Evolutionary conservation across 1,140 invertebrate species (phyloP), one percentile per base, ranked within the genome.

Genomic region (Panagrolaimus sp.): DNA sequence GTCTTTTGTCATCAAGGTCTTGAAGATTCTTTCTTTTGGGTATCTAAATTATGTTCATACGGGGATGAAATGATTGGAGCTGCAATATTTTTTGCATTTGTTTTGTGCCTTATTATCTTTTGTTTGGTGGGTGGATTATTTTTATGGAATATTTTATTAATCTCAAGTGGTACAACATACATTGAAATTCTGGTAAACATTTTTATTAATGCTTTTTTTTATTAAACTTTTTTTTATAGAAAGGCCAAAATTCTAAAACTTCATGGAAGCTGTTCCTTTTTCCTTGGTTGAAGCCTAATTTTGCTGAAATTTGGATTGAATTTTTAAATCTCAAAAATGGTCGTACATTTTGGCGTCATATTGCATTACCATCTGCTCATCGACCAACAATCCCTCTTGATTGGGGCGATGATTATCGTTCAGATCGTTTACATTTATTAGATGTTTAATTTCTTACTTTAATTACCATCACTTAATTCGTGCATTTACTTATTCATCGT

Each of bases 11-110:
- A 57, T 13, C 20, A 25, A 11, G 51, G 51, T 5, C 11, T 57
- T 27, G 20, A 57, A 57, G 20, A 25, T 20, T 38, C 31, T 7
- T 38, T 38, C 31, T 57, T 57, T 57, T 57, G 51, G 51, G 27
- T 57, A 27, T 5, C 14, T 5, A n/a, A 57, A 57, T 27, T 57
- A 11, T 57, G 51, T 57, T 57, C 51, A 20, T 57, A 57, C 51
- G 51, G 51, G 20, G 27, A 57, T 57, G 51, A 57, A 20, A 27
- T 27, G 20, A 57, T 57, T 20, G 51, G 51, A 25, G 51, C 20
- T 2, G 11, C 51, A 27, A 16, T 57, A 13, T 57, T 57, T 20
- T 57, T 57, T 27, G 27, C 51, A 25, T 57, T 25, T 57, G 20
- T 27, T 5, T 27, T 57, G 8, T 57, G 51, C n/a, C 27, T 57